These are phyloP conservation scores for Eilema griseolum DNA, from an alignment of 2,888 invertebrate genomes.

Conservation along the genomic window DNA sequence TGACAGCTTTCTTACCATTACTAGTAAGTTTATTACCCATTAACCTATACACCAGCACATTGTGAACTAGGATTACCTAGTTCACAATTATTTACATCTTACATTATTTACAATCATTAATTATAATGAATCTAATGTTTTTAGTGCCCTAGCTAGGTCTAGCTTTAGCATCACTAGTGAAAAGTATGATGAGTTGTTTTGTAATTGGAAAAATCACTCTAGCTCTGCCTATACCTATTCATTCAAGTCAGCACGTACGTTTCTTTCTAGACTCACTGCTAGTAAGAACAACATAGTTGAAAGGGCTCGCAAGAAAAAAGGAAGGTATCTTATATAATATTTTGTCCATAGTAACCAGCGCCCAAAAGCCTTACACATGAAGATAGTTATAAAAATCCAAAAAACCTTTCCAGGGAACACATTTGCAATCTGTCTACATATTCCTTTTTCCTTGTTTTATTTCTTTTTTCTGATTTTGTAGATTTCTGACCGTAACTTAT, in stretches of 20 bases:
- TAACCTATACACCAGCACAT: too few species aligned
- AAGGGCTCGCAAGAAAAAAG: background rate
- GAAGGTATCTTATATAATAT: background rate
- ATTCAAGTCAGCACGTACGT: background rate
- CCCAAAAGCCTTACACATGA: background rate
- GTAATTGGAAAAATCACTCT: background rate
- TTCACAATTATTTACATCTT: too few species aligned
- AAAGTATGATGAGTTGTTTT: background rate
- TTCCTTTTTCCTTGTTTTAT: conserved; percentile 7
- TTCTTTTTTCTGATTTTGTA: background rate
- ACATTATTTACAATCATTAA: too few species aligned
- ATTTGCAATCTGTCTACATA: background rate
- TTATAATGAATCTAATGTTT: background rate
- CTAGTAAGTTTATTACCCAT: background rate
- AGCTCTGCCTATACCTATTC: background rate
- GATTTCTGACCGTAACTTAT: conserved; percentile 7
- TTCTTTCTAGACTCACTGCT: too few species aligned
- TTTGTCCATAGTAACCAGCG: background rate
- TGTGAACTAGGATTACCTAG: too few species aligned
- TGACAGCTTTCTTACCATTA: background rate
- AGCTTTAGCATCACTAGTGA: background rate
- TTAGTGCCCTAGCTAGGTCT: background rate
- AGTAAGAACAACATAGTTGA: background rate
- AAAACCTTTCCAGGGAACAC: background rate
- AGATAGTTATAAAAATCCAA: too few species aligned